Conservation (phyloP, 1,140 invertebrate species). For the Propsilocerus akamusi region DNA sequence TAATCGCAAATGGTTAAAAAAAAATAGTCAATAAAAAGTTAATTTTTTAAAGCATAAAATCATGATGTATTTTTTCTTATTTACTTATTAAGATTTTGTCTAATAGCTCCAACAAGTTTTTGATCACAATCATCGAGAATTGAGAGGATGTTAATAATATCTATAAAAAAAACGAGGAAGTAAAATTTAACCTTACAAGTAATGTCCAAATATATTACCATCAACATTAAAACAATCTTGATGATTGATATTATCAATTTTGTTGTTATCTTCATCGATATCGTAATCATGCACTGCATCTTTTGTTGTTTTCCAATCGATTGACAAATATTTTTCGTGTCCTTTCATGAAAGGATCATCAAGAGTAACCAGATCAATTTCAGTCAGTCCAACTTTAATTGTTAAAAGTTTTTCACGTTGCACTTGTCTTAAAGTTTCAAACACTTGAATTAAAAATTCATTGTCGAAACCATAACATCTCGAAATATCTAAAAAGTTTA, state of each 20-base stretch:
- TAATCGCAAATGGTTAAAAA: too few relatives aligned
- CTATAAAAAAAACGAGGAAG: neutral
- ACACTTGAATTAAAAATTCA: neutral
- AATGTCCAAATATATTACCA: neutral
- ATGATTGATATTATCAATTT: neutral
- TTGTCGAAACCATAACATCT: neutral
- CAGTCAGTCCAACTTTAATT: neutral
- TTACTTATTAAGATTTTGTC: neutral
- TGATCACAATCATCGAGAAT: neutral
- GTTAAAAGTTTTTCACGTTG: neutral
- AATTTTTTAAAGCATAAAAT: too few relatives aligned
- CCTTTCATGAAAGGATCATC: neutral
- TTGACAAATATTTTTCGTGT: neutral
- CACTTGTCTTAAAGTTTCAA: neutral
- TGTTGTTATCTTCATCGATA: neutral
- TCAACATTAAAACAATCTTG: neutral
- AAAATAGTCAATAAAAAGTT: too few relatives aligned
- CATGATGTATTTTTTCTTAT: too few relatives aligned
- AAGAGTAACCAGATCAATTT: neutral
- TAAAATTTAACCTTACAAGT: neutral
- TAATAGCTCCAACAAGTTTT: neutral
- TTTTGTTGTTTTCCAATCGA: neutral
- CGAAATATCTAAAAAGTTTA: neutral
- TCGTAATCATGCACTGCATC: neutral
- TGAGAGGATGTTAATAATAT: neutral